Conservation (phyloP, 37 sponge, comb jelly and placozoan species). For the Theonella swinhoei region DNA sequence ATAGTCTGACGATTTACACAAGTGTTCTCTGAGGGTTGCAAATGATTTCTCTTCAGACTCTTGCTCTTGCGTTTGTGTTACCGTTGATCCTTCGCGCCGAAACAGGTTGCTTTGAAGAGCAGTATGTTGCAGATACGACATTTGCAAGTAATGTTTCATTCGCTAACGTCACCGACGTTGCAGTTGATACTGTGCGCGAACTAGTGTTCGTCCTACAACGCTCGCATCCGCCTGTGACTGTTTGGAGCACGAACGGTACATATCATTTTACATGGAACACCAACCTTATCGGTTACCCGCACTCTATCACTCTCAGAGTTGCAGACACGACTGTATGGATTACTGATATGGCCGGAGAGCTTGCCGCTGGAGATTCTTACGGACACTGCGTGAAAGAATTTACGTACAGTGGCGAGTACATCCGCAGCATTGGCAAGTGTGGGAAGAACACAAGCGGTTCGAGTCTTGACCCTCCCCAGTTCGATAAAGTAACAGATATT, state of each 20-base stretch:
- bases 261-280: conserved; percentile 37
- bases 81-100: too few relatives aligned
- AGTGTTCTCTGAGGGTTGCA: too few relatives aligned
- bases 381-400: conserved; percentile 48
- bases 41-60: too few relatives aligned
- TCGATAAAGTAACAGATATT: conserved; percentile 51
- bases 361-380: conserved; percentile 14
- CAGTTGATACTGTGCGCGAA: not conserved
- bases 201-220: conserved; percentile 39
- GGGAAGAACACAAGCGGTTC: conserved; percentile 24
- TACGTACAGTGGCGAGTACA: conserved; percentile 12
- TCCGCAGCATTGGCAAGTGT: conserved; percentile 29
- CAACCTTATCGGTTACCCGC: conserved; percentile 24
- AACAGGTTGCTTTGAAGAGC: conserved; percentile 6
- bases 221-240: conserved; percentile 14
- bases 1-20: too few relatives aligned
- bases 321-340: conserved; percentile 37
- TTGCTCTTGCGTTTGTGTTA: too few relatives aligned
- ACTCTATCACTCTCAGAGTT: conserved; percentile 33
- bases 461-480: conserved; percentile 39
- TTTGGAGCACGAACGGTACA: conserved; percentile 24
- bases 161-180: conserved; percentile 34
- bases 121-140: conserved; percentile 5
- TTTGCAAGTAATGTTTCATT: conserved; percentile 34
- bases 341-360: conserved; percentile 40